Percentiles rank a stretch among this genome's conserved stretches.
Conservation (phyloP, 1,140 invertebrate genomes). For the Leucophenga varia region DNA sequence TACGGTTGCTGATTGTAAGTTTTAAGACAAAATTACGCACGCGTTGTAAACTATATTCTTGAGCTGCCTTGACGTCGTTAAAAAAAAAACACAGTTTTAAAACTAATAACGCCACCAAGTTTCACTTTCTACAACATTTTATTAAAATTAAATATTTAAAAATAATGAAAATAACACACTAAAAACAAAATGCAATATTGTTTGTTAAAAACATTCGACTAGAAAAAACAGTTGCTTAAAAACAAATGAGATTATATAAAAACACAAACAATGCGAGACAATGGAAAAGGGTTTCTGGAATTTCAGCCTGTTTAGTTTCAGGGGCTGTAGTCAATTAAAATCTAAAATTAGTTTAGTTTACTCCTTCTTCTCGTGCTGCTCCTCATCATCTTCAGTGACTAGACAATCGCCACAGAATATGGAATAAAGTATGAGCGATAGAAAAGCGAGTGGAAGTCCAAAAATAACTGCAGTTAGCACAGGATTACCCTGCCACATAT, state of each 20-base stretch:
- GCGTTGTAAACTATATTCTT: too few relatives aligned
- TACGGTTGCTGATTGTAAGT: slow-evolving; percentile 49
- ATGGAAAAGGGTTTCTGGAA: neutral
- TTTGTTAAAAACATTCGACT: too few relatives aligned
- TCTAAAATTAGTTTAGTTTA: slow-evolving; percentile 31
- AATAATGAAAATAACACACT: too few relatives aligned
- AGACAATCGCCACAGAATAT: slow-evolving; percentile 92
- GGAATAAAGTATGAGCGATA: slow-evolving; percentile 91
- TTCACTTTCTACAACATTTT: too few relatives aligned
- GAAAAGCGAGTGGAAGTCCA: slow-evolving; percentile 85
- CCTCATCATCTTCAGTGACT: slow-evolving; percentile 81
- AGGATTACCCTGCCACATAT: slow-evolving; percentile 91
- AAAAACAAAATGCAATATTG: too few relatives aligned
- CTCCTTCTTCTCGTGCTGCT: slow-evolving; percentile 59
- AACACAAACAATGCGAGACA: neutral
- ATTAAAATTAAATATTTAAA: too few relatives aligned
- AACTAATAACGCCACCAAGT: too few relatives aligned
- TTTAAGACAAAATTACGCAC: too few relatives aligned
- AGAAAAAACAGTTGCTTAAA: too few relatives aligned
- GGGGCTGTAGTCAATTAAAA: neutral
- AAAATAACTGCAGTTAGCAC: slow-evolving; percentile 84
- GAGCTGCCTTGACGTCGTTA: too few relatives aligned
- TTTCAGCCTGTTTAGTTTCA: neutral
- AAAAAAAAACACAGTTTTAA: too few relatives aligned
- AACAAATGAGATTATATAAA: neutral